Evolutionary conservation across 2,113 vertebrate species (phyloP).

Genomic region (Austrofundulus limnaeus): DNA sequence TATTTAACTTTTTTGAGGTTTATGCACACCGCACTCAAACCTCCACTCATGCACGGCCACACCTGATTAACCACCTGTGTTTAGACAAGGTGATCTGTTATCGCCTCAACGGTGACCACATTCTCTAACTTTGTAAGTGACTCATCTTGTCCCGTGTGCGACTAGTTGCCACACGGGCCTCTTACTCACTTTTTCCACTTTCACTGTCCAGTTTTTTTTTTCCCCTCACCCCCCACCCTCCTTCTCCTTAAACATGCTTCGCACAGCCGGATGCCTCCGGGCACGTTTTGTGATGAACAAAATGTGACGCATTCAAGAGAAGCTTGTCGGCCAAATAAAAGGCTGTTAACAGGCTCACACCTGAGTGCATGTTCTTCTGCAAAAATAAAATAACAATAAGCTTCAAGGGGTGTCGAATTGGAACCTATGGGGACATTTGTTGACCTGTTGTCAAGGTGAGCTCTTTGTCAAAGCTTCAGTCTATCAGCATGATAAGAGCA

Average conservation of each 20-base stretch:
- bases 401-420: conserved; percentile 24
- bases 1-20: no score
- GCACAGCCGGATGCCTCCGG: not conserved
- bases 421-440: conserved; percentile 8
- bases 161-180: not conserved
- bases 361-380: conserved; percentile 2
- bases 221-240: no score
- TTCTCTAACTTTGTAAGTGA: conserved; percentile 31
- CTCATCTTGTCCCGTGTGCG: conserved; percentile 16
- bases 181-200: conserved; percentile 37
- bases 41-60: not conserved
- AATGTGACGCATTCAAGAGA: conserved; percentile 1
- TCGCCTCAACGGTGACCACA: not conserved
- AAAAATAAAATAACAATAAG: conserved; percentile 8
- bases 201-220: conserved; percentile 15
- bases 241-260: conserved; percentile 7
- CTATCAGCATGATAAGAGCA: conserved; percentile 7
- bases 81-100: not conserved
- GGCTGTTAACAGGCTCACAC: conserved; percentile 27
- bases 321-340: conserved; percentile 17
- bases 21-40: not conserved
- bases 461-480: conserved; percentile 38
- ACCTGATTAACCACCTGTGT: not conserved
- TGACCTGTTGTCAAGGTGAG: conserved; percentile 37
- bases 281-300: conserved; percentile 25